Evolutionary conservation across 2,797 vertebrate species (phyloP), one percentile per base, ranked within the genome.

Genomic region (Adelosebastes latens): DNA sequence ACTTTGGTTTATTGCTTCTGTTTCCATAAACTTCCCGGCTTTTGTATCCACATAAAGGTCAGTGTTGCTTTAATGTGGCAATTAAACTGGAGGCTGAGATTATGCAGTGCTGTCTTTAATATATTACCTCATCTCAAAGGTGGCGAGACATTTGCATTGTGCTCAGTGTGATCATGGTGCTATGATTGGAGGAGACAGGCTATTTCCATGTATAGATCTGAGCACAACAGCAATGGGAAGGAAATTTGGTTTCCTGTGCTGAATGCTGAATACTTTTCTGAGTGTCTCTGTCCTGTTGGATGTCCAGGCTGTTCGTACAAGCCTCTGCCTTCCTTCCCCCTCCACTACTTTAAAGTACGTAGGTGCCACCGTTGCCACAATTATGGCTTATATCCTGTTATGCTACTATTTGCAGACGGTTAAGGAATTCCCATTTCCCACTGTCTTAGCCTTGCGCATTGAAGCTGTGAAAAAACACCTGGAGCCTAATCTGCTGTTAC

Each of bases 301-400:
- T 60, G 77, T 74, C n/a, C 84, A 76, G 73, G 83, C 81, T n/a
- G 60, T 72, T 80, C 79, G 76, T 29, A 56, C 82, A 56, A 79
- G 58, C 72, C 72, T 84, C 76, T 61, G 71, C 86, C 88, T 92
- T 92, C 91, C 90, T 94, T 88, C 92, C 92, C 71, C 24, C 36
- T 63, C 46, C 60, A 39, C 67, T 5, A 20, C 55, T 80, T 72
- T 84, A 46, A 87, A 82, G 55, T 39, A 70, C 11, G 29, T 58
- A 70, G 82, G 79, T 87, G 71, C 69, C 79, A 83, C 68, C 31
- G 64, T 68, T 73, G 53, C 75, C 78, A 62, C 65, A 70, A 85
- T 94, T 91, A 87, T 62, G 53, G 66, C 36, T 59, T 29, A 39
- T 84, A 91, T 94, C 94, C 94, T 95, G 95, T 94, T 93, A 78